These are phyloP conservation scores for Sarcophaga subvicina DNA, from an alignment of 2,888 invertebrate genomes.

Conservation along the genomic window DNA sequence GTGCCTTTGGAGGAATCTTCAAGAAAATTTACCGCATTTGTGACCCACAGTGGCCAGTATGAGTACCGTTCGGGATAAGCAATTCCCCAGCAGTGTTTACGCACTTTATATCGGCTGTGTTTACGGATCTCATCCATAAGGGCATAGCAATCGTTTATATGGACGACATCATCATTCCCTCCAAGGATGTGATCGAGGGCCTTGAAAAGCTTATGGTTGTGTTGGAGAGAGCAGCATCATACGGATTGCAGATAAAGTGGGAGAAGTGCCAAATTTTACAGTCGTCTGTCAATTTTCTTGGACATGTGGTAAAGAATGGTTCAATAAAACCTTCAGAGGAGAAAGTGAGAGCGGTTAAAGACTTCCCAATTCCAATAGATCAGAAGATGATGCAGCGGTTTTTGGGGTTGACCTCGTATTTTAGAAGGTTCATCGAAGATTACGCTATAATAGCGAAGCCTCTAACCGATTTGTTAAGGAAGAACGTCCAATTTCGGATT, in stretches of 20 bases:
- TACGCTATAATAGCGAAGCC: constrained; percentile 74
- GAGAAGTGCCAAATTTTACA: constrained; percentile 63
- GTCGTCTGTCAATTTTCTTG: constrained; percentile 42
- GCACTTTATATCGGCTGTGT: constrained; percentile 4
- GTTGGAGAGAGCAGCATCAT: constrained; percentile 28
- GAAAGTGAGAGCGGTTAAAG: constrained; percentile 49
- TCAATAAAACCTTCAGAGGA: constrained; percentile 59
- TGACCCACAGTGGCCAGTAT: constrained; percentile 66
- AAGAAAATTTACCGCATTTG: constrained; percentile 70
- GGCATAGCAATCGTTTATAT: background rate
- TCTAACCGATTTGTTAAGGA: constrained; percentile 72
- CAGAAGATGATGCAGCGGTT: constrained; percentile 59
- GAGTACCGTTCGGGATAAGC: constrained; percentile 61
- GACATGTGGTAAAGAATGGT: constrained; percentile 54
- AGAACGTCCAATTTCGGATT: constrained; percentile 56
- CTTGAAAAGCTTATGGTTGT: constrained; percentile 31
- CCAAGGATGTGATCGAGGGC: no score
- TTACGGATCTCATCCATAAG: background rate
- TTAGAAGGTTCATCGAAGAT: constrained; percentile 47
- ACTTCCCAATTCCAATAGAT: constrained; percentile 54
- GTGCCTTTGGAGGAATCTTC: constrained; percentile 53
- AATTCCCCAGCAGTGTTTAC: constrained; percentile 43
- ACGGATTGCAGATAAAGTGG: constrained; percentile 57
- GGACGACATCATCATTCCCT: constrained; percentile 62
- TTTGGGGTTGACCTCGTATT: constrained; percentile 65